Percentiles rank a stretch among this genome's conserved stretches.
Evolutionary conservation across 1,140 invertebrate species (phyloP).

Genomic region (Listronotus bonariensis): DNA sequence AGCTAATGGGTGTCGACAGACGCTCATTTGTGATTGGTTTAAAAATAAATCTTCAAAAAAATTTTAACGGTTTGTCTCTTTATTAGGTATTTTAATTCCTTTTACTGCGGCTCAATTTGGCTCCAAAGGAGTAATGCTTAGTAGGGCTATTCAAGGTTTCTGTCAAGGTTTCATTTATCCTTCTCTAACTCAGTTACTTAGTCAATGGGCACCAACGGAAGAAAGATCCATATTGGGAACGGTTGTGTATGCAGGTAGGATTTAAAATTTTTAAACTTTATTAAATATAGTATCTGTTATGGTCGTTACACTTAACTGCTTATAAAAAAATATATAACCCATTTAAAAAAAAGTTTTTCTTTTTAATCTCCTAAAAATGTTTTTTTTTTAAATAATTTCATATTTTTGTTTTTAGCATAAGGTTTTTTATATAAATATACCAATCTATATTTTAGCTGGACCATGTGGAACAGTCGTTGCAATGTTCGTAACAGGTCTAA

Average conservation of each 20-base stretch:
- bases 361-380: no score
- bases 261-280: no score
- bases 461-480: constrained; percentile 68
- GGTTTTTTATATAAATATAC: no score
- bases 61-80: constrained; percentile 48
- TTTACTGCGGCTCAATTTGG: constrained; percentile 54
- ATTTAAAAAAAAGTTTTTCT: no score
- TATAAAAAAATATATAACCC: no score
- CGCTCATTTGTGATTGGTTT: no score
- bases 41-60: no score
- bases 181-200: constrained; percentile 74
- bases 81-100: constrained; percentile 71
- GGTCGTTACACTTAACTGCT: no score
- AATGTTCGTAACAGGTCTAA: constrained; percentile 69
- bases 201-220: constrained; percentile 72
- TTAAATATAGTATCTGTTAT: no score
- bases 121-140: constrained; percentile 64
- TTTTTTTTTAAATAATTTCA: no score
- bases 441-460: constrained; percentile 19
- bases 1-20: no score
- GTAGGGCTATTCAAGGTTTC: constrained; percentile 75
- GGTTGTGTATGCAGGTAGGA: constrained; percentile 63
- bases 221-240: constrained; percentile 64
- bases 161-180: constrained; percentile 80
- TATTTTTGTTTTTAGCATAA: no score